Conservation (phyloP, 1,140 invertebrate genomes). For the Procambarus clarkii region DNA sequence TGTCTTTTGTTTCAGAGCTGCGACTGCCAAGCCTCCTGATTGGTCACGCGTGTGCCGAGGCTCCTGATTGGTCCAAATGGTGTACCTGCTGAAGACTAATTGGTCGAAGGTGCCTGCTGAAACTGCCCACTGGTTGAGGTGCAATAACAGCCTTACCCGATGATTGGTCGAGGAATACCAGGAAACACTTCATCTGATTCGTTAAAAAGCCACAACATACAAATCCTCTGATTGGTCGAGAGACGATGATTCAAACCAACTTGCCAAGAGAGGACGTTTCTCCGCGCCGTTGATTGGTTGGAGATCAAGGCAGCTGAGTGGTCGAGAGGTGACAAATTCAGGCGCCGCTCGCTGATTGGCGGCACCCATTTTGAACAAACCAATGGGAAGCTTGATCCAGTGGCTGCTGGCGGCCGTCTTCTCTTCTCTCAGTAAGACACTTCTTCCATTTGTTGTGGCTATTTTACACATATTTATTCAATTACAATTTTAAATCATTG, state of each 20-base stretch:
- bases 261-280: too few species aligned
- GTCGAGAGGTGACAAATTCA: too few species aligned
- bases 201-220: background rate
- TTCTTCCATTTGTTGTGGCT: too few species aligned
- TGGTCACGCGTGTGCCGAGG: too few species aligned
- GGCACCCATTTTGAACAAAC: background rate
- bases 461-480: too few species aligned
- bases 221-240: background rate
- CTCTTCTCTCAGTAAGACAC: too few species aligned
- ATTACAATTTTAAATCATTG: too few species aligned
- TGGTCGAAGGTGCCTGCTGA: background rate
- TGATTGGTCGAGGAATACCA: background rate
- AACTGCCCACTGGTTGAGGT: background rate
- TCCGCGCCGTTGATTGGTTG: too few species aligned
- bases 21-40: too few species aligned
- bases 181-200: background rate
- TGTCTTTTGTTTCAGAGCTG: background rate
- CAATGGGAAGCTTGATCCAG: conserved; percentile 1
- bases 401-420: background rate
- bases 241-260: too few species aligned
- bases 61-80: background rate
- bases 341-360: background rate
- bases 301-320: too few species aligned
- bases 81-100: background rate
- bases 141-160: too few species aligned